These are phyloP conservation scores for Ips typographus DNA, from an alignment of 1,140 invertebrate species.

Conservation along the genomic window DNA sequence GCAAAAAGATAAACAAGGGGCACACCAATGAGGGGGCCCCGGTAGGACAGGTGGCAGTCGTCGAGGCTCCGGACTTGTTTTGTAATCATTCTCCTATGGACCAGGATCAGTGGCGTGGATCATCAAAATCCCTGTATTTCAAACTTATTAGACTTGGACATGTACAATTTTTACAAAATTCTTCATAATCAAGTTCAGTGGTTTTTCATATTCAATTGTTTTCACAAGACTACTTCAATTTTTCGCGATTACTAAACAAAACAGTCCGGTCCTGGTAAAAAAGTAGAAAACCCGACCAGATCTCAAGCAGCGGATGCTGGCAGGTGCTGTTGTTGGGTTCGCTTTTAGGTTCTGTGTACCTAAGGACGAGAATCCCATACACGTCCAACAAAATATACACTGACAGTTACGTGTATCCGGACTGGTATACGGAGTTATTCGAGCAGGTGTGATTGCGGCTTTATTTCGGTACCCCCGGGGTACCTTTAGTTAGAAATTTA, in stretches of 20 bases:
- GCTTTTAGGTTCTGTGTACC: too few species aligned
- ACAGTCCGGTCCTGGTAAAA: neutral
- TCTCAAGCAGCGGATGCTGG: neutral
- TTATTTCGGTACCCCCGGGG: too few species aligned
- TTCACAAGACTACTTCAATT: neutral
- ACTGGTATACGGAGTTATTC: too few species aligned
- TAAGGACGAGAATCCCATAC: too few species aligned
- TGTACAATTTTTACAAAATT: neutral
- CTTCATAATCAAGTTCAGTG: too few species aligned
- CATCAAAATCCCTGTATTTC: neutral
- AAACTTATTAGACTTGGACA: neutral
- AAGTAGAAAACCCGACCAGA: neutral
- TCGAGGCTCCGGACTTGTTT: slow-evolving; percentile 20
- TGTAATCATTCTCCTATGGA: slow-evolving; percentile 24
- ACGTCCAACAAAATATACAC: too few species aligned
- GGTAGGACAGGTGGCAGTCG: slow-evolving; percentile 29
- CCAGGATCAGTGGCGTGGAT: slow-evolving; percentile 21
- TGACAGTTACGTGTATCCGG: too few species aligned
- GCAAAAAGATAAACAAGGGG: slow-evolving; percentile 26
- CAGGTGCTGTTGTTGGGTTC: too few species aligned
- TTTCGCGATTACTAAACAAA: neutral
- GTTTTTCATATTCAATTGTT: neutral
- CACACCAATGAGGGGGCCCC: slow-evolving; percentile 21
- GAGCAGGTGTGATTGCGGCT: too few species aligned
- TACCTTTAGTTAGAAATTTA: too few species aligned